phyloP scores from a whole-genome alignment of 2,113 vertebrate species.

The Microtus pennsylvanicus region DNA sequence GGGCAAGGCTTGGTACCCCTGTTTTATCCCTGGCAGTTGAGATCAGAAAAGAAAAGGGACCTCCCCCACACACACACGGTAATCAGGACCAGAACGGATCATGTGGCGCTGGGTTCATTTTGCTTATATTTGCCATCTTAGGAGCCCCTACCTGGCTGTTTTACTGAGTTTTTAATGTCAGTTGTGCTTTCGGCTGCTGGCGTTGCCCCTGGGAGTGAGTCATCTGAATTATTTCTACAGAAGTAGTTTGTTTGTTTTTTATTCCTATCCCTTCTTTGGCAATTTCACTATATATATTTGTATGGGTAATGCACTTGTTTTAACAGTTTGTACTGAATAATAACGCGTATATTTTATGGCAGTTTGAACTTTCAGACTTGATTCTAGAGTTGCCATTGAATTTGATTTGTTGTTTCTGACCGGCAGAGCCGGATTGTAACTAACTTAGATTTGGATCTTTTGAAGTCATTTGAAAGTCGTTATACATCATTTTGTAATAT shows the following conservation, averaged over 20 bases:
- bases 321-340: neutral
- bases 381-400: neutral
- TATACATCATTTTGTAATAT: neutral
- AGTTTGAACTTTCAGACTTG: neutral
- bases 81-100: neutral
- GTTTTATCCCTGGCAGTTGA: no score
- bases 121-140: neutral
- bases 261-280: neutral
- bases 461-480: neutral
- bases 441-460: neutral
- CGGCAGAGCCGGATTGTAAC: neutral
- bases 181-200: neutral
- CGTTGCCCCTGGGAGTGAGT: neutral
- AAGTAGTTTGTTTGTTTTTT: neutral
- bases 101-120: neutral
- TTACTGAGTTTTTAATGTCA: neutral
- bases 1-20: no score
- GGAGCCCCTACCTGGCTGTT: neutral
- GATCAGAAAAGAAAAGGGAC: no score
- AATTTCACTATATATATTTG: neutral
- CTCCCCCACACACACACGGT: fast-evolving
- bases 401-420: neutral
- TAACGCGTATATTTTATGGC: neutral
- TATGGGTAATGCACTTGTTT: neutral
- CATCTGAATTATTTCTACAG: neutral